Evolutionary conservation across 1,140 invertebrate genomes (phyloP).

Genomic region (Drepana arcuata): DNA sequence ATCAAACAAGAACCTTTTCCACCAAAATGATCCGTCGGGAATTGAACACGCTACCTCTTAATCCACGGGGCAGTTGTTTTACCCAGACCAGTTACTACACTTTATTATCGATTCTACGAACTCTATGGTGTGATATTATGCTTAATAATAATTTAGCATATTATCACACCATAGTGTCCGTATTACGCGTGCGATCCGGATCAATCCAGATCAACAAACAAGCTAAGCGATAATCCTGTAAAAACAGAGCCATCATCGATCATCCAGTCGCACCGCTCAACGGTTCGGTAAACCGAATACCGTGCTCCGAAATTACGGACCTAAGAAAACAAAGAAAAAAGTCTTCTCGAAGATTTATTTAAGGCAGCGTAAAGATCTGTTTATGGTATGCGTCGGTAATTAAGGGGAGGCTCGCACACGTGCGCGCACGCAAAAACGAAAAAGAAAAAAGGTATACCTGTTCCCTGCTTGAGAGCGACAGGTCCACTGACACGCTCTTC

Average conservation of each 20-base stretch:
- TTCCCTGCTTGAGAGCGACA: slow-evolving; percentile 52
- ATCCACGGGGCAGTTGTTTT: no score
- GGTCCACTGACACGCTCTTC: slow-evolving; percentile 56
- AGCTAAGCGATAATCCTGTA: slow-evolving; percentile 41
- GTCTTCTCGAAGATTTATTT: slow-evolving; percentile 62
- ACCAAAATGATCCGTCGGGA: not conserved
- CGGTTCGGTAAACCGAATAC: slow-evolving; percentile 45
- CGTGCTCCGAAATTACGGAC: slow-evolving; percentile 50
- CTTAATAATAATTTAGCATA: not conserved
- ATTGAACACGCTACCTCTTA: not conserved
- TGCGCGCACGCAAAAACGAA: slow-evolving; percentile 58
- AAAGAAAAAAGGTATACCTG: slow-evolving; percentile 60
- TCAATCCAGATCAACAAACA: slow-evolving; percentile 15
- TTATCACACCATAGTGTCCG: not conserved
- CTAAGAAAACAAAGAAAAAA: slow-evolving; percentile 65
- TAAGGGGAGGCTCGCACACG: slow-evolving; percentile 62
- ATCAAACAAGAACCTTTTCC: not conserved
- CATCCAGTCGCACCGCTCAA: slow-evolving; percentile 29
- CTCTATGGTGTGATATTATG: not conserved
- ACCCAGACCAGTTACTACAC: no score
- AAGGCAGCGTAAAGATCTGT: slow-evolving; percentile 71
- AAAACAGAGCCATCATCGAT: slow-evolving; percentile 62
- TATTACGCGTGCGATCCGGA: not conserved
- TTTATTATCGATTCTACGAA: no score
- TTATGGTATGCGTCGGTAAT: slow-evolving; percentile 70